These are phyloP conservation scores for Bucco capensis DNA, from an alignment of 2,113 vertebrate genomes.

Conservation along the genomic window DNA sequence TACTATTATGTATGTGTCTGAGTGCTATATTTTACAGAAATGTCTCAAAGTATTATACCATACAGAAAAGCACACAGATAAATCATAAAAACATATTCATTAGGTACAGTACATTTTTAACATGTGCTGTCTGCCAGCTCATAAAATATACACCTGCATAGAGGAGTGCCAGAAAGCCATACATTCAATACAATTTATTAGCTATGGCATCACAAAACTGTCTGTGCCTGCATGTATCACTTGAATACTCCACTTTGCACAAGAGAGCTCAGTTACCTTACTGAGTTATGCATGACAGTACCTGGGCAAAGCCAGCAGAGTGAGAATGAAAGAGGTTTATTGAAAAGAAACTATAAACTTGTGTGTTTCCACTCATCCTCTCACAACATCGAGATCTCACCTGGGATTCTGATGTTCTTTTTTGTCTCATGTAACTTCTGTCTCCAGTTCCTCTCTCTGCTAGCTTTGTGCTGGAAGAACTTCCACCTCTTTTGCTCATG, in stretches of 20 bases:
- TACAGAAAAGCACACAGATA: neutral
- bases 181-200: neutral
- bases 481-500: neutral
- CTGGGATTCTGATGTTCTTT: neutral
- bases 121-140: neutral
- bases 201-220: neutral
- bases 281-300: neutral
- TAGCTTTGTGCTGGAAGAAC: neutral
- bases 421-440: neutral
- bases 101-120: neutral
- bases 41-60: neutral
- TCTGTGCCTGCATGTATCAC: neutral
- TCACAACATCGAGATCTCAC: neutral
- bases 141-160: neutral
- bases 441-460: neutral
- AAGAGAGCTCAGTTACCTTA: neutral
- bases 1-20: neutral
- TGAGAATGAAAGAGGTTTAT: neutral
- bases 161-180: neutral
- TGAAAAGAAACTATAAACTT: neutral
- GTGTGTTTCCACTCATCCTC: neutral
- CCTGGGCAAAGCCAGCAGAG: neutral
- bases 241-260: neutral
- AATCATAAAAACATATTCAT: neutral
- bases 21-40: constrained; percentile 18